These are phyloP conservation scores for Stegodyphus mimosarum DNA, from an alignment of 1,140 invertebrate species.

Conservation along the genomic window DNA sequence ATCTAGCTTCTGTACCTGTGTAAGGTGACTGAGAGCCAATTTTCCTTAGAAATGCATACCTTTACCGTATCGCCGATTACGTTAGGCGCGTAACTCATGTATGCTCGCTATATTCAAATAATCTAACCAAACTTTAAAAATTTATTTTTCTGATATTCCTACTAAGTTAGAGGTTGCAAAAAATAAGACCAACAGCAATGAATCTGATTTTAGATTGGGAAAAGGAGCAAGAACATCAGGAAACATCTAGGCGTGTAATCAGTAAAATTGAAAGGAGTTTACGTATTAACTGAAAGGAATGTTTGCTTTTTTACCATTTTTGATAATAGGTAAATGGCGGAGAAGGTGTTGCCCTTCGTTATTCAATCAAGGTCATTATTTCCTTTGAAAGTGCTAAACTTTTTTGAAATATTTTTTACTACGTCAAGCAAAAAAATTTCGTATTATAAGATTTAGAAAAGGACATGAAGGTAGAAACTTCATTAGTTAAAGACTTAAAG, in stretches of 20 bases:
- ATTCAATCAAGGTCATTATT: not conserved
- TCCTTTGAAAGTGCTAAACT: too few species aligned
- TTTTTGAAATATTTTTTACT: too few species aligned
- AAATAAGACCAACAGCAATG: not conserved
- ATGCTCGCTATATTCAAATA: too few species aligned
- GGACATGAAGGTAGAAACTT: too few species aligned
- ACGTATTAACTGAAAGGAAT: not conserved
- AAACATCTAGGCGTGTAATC: not conserved
- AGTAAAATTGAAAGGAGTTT: not conserved
- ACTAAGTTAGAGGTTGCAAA: not conserved
- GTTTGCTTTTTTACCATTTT: not conserved
- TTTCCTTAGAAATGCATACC: too few species aligned
- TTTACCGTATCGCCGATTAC: too few species aligned
- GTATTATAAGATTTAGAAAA: too few species aligned
- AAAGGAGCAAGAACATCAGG: not conserved
- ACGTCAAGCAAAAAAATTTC: too few species aligned
- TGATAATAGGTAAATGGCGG: not conserved
- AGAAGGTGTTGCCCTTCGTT: not conserved
- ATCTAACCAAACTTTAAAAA: not conserved
- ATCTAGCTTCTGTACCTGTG: too few species aligned
- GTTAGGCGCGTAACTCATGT: too few species aligned
- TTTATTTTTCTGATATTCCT: not conserved
- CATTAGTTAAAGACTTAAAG: too few species aligned
- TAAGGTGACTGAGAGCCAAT: too few species aligned
- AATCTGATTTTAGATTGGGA: not conserved